phyloP scores from a whole-genome alignment of 2,797 vertebrate species.

The Craterocephalus amniculus region DNA sequence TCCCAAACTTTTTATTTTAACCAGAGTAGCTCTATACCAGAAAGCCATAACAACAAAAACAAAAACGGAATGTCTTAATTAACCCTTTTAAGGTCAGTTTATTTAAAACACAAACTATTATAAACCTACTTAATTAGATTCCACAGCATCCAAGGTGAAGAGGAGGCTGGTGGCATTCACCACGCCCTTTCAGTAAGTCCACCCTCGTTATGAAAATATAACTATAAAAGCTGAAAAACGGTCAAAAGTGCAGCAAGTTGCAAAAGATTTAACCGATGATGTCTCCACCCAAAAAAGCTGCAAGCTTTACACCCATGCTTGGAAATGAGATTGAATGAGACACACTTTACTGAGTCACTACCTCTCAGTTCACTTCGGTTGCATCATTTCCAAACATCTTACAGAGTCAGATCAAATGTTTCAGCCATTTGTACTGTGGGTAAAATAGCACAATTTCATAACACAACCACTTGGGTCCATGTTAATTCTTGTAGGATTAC shows the following conservation, averaged over 20 bases:
- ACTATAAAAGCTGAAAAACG: slow-evolving; percentile 11
- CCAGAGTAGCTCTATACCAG: too few relatives aligned
- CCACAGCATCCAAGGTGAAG: neutral
- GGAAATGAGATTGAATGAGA: slow-evolving; percentile 56
- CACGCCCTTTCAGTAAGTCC: slow-evolving; percentile 1
- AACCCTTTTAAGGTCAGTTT: too few relatives aligned
- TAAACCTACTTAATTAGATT: neutral
- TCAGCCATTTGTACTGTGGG: neutral
- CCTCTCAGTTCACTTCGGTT: neutral
- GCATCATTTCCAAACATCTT: neutral
- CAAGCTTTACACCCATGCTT: slow-evolving; percentile 42
- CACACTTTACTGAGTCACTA: slow-evolving; percentile 60
- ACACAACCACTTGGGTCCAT: slow-evolving; percentile 11
- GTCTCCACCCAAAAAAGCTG: slow-evolving; percentile 35
- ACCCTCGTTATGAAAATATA: slow-evolving; percentile 10
- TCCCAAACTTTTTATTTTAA: too few relatives aligned
- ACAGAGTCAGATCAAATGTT: neutral
- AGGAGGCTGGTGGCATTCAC: too few relatives aligned
- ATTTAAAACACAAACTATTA: neutral
- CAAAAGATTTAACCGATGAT: slow-evolving; percentile 21
- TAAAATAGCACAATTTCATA: slow-evolving; percentile 31
- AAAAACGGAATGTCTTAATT: too few relatives aligned
- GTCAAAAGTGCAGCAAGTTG: slow-evolving; percentile 22
- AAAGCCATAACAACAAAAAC: too few relatives aligned
- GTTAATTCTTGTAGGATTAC: neutral